These are phyloP conservation scores for Hoplodrina ambigua DNA, from an alignment of 2,888 invertebrate genomes.

Conservation along the genomic window DNA sequence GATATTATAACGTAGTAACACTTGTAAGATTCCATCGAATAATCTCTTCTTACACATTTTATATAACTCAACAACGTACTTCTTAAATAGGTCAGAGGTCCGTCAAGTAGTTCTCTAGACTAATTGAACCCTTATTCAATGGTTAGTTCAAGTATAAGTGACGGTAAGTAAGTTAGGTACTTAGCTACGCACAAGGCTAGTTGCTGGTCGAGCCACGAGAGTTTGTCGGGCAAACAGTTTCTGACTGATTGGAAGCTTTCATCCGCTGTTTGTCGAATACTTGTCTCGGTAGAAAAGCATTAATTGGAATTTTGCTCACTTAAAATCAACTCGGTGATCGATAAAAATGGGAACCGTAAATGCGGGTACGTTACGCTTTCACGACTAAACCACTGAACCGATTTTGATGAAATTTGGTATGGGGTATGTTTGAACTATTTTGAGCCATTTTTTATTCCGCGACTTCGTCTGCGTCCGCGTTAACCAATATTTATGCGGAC, in stretches of 20 bases:
- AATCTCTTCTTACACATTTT: constrained; percentile 32
- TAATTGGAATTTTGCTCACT: constrained; percentile 63
- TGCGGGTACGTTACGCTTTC: too few species aligned
- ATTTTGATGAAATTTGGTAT: too few species aligned
- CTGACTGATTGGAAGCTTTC: constrained; percentile 73
- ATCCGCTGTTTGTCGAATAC: constrained; percentile 67
- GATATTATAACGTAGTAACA: constrained; percentile 15
- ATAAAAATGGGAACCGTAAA: background rate
- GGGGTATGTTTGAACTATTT: too few species aligned
- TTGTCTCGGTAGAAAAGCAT: constrained; percentile 61
- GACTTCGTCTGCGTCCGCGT: too few species aligned
- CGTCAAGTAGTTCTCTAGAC: constrained; percentile 53
- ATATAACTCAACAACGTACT: constrained; percentile 35
- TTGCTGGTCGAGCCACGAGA: constrained; percentile 55
- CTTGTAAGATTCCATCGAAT: constrained; percentile 27
- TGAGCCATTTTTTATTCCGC: too few species aligned
- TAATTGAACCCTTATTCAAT: constrained; percentile 60
- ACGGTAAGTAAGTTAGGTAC: constrained; percentile 64
- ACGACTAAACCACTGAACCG: too few species aligned
- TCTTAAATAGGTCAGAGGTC: constrained; percentile 49
- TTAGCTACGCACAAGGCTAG: constrained; percentile 59
- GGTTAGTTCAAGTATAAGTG: constrained; percentile 69
- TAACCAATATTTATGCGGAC: too few species aligned
- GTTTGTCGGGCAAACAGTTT: constrained; percentile 70
- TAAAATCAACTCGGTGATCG: constrained; percentile 45